Evolutionary conservation across 2,113 vertebrate species (phyloP), one percentile per base, ranked within the genome.

Genomic region (Phainopepla nitens): DNA sequence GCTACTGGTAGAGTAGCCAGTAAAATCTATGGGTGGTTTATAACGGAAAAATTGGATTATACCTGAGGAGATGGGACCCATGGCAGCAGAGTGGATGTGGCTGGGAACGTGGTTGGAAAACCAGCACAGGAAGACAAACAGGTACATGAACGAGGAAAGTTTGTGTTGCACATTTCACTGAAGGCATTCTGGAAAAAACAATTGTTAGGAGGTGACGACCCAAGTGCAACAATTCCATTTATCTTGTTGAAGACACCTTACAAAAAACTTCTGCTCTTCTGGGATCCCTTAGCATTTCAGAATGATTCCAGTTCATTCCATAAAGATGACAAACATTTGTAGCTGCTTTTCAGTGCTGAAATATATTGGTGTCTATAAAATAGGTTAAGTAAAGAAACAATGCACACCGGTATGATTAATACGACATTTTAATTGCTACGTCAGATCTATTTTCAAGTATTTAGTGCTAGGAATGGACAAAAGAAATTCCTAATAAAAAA

Each of bases 371-470:
- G 24, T 11, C 11, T 27, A 42, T 50, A 58, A 61, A 87, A 42
- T 4, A 69, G 28, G 62, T 84, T 68, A 91, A 65, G 57, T 62
- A 89, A 92, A 68, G 65, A 80, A 90, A 86, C 49, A 8, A 36
- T 76, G 87, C 44, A 25, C 58, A 77, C 13, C 35, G 31, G 16
- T 22, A 28, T 72, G 72, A 91, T 88, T 87, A 93, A 82, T 69
- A 82, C 51, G 94, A 90, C 91, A 90, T 95, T 93, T 76, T 96
- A 96, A 96, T 94, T 93, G 75, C 56, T 70, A n/a, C 6, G 2
- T 76, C 66, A 88, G 75, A 36, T 2, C 1, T 58, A 58, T 92
- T 86, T 92, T 77, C 58, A 64, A 73, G 68, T 31, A 54, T 68
- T 77, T 91, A 93, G 58, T 92, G 85, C 82, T 56, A 69, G 14